Evolutionary conservation across 2,113 vertebrate genomes (phyloP).

Genomic region (Pyxicephalus adspersus): DNA sequence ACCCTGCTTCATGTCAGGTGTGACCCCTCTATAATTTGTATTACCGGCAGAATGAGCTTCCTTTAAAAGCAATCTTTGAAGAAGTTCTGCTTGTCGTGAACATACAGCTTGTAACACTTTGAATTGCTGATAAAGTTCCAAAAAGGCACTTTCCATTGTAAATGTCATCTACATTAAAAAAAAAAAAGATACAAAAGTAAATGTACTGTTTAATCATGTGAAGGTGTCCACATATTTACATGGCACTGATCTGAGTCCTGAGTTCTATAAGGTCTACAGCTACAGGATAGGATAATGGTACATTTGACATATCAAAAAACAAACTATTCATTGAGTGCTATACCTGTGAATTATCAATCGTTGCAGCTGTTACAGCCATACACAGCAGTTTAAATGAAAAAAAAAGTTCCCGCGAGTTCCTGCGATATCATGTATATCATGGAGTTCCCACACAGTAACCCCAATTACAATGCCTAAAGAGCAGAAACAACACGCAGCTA

Average conservation of each 20-base stretch:
- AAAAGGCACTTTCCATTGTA: conserved; percentile 75
- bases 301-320: too few species aligned
- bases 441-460: too few species aligned
- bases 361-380: not conserved
- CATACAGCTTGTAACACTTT: conserved; percentile 74
- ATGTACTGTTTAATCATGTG: not conserved
- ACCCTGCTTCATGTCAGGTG: too few species aligned
- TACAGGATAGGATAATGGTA: too few species aligned
- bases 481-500: too few species aligned
- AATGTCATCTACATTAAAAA: not conserved
- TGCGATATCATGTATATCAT: too few species aligned
- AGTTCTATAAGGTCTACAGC: too few species aligned
- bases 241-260: too few species aligned
- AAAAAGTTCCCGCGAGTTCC: too few species aligned
- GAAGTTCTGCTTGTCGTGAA: conserved; percentile 74
- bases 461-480: too few species aligned
- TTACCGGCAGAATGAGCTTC: conserved; percentile 51
- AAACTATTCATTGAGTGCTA: too few species aligned
- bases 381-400: too few species aligned
- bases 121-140: conserved; percentile 75
- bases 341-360: not conserved
- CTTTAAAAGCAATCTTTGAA: conserved; percentile 67
- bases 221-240: not conserved
- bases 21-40: not conserved
- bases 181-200: not conserved